Evolutionary conservation across 2,888 invertebrate genomes (phyloP), one percentile per base, ranked within the genome.

Genomic region (Entomobrya proxima): DNA sequence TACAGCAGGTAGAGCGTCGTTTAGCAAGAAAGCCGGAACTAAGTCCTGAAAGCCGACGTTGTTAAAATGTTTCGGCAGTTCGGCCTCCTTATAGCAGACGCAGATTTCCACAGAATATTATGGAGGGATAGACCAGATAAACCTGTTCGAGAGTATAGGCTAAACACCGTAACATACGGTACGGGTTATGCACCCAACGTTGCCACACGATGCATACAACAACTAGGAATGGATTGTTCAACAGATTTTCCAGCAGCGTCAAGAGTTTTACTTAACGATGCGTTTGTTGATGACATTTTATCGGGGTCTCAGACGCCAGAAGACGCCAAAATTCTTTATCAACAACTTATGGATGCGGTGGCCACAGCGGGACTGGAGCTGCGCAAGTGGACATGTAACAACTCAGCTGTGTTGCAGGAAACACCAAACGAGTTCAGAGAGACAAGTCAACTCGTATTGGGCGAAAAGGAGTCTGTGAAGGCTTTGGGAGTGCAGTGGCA

Each of bases 81-180:
- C n/a, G n/a, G n/a, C n/a, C n/a, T n/a, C n/a, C n/a, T n/a, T n/a
- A n/a, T n/a, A n/a, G n/a, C n/a, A n/a, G n/a, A n/a, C n/a, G n/a
- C n/a, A n/a, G n/a, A n/a, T n/a, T n/a, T n/a, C n/a, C n/a, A n/a
- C n/a, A n/a, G n/a, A n/a, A n/a, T n/a, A n/a, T n/a, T n/a, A n/a
- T n/a, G n/a, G n/a, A n/a, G n/a, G n/a, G n/a, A n/a, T n/a, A n/a
- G n/a, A n/a, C n/a, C n/a, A n/a, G n/a, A n/a, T n/a, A n/a, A n/a
- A n/a, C n/a, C n/a, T n/a, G n/a, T n/a, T n/a, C n/a, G n/a, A n/a
- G 84, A 86, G 0, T 88, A 89, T 18, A 55, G 83, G 3, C 86
- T 91, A 4, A 74, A 72, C 7, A 91, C 91, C 1, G 89, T 91
- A 5, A 91, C 91, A 0, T 92, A 92, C 55, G 91, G 92, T 0